These are phyloP conservation scores for Leptinotarsa peninsularis DNA, from an alignment of 2,888 invertebrate genomes.

Conservation along the genomic window DNA sequence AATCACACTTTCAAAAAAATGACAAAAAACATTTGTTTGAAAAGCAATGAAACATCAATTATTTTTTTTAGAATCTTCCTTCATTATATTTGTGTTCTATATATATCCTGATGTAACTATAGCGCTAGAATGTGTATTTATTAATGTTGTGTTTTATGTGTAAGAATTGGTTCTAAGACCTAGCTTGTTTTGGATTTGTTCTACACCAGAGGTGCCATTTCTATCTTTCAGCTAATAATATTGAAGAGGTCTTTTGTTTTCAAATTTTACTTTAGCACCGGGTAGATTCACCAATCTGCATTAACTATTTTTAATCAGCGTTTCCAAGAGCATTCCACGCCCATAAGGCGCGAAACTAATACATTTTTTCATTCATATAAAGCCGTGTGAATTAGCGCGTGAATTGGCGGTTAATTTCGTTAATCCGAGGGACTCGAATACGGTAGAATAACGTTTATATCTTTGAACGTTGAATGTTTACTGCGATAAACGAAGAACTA, in stretches of 20 bases:
- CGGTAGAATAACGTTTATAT: slow-evolving; percentile 13
- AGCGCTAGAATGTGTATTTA: too few species aligned
- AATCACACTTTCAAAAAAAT: too few species aligned
- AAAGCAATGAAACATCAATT: too few species aligned
- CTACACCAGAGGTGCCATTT: too few species aligned
- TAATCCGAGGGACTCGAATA: slow-evolving; percentile 47
- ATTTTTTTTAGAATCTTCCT: too few species aligned
- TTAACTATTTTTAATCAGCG: not conserved
- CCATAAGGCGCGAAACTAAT: slow-evolving; percentile 15
- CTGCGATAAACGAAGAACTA: not conserved
- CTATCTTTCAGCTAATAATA: too few species aligned
- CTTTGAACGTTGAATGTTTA: slow-evolving; percentile 4
- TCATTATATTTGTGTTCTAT: too few species aligned
- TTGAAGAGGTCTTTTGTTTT: not conserved
- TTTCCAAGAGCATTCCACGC: slow-evolving; percentile 20
- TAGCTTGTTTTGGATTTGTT: too few species aligned
- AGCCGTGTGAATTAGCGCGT: slow-evolving; percentile 55
- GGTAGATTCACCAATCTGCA: not conserved
- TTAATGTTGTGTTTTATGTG: too few species aligned
- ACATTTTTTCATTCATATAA: slow-evolving; percentile 11
- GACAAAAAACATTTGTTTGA: too few species aligned
- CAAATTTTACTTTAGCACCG: not conserved
- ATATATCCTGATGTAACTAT: too few species aligned
- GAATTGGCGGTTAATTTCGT: slow-evolving; percentile 51
- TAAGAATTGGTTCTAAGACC: too few species aligned